phyloP scores from a whole-genome alignment of 2,888 invertebrate genomes.

The Odontothrips loti region DNA sequence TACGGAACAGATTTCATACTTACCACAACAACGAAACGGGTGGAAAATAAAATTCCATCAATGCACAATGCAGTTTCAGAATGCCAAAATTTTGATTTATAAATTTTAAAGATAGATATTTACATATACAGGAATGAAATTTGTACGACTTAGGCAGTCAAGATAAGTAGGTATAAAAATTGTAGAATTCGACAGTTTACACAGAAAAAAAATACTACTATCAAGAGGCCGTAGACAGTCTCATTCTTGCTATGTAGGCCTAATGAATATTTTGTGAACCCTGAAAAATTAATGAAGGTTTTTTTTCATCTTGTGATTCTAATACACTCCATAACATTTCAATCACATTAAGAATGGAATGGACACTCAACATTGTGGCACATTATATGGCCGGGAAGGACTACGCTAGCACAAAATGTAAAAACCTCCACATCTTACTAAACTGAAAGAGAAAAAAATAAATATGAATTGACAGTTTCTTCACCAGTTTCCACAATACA shows the following conservation, averaged over 20 bases:
- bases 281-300: background rate
- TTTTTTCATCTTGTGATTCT: background rate
- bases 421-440: background rate
- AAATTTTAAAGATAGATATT: no score
- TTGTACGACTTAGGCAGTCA: no score
- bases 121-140: no score
- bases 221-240: background rate
- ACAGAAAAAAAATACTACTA: no score
- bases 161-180: no score
- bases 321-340: background rate
- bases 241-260: background rate
- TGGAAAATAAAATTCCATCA: background rate
- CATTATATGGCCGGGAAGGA: background rate
- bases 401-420: background rate
- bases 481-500: background rate
- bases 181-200: no score
- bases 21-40: no score
- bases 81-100: no score
- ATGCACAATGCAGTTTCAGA: background rate
- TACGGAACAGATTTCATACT: no score
- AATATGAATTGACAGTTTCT: no score
- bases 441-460: no score
- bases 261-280: background rate
- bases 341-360: background rate
- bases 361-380: slow-evolving; percentile 3